Conservation (phyloP, 2,797 vertebrate species). For the Podarcis lilfordi region DNA sequence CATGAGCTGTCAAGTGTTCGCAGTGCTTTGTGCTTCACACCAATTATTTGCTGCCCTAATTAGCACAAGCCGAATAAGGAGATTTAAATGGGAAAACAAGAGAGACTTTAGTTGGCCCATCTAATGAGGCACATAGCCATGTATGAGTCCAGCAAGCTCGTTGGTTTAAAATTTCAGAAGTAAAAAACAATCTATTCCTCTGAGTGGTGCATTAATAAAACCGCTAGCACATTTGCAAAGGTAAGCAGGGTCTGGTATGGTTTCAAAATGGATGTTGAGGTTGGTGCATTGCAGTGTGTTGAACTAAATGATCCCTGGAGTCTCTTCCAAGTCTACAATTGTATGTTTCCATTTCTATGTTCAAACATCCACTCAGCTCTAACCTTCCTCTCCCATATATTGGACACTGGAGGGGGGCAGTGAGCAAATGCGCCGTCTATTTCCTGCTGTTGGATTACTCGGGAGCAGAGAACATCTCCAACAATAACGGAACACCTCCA, state of each 20-base stretch:
- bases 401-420: not conserved
- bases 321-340: no score
- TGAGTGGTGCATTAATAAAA: no score
- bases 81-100: not conserved
- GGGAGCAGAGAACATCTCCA: not conserved
- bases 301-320: no score
- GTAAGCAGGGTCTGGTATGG: no score
- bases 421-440: not conserved
- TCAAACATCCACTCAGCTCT: not conserved
- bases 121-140: no score
- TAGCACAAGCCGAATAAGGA: not conserved
- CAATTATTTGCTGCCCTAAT: not conserved
- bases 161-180: no score
- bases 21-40: not conserved
- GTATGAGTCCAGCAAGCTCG: not conserved
- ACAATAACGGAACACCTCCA: not conserved
- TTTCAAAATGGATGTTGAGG: no score
- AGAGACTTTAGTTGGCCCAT: not conserved
- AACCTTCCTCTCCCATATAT: not conserved
- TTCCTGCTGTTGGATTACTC: not conserved
- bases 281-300: no score
- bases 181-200: no score
- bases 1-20: not conserved
- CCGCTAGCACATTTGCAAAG: no score
- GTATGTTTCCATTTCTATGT: no score